Percentiles rank a stretch among this genome's conserved stretches.
Evolutionary conservation across 2,113 vertebrate species (phyloP).

Genomic region (Etheostoma cragini): DNA sequence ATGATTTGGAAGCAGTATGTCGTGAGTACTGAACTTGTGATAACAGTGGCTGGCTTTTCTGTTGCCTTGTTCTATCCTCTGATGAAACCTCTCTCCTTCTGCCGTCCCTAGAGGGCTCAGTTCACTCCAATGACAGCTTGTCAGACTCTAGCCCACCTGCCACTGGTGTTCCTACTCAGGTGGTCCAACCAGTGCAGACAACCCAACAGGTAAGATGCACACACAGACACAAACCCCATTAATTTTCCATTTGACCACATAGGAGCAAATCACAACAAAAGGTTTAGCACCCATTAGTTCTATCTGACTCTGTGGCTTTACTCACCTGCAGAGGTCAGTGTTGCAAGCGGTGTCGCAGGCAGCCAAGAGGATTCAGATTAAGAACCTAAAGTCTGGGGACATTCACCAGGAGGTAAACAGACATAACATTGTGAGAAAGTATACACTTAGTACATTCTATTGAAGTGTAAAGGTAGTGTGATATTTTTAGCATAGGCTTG

Average conservation of each 20-base stretch:
- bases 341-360: slow-evolving; percentile 87
- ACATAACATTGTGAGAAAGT: neutral
- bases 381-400: slow-evolving; percentile 85
- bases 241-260: neutral
- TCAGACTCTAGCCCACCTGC: slow-evolving; percentile 89
- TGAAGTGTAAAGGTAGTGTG: neutral
- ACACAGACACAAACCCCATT: neutral
- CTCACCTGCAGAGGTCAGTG: slow-evolving; percentile 87
- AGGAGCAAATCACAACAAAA: neutral
- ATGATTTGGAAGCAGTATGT: slow-evolving; percentile 74
- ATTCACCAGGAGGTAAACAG: slow-evolving; percentile 87
- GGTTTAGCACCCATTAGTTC: neutral
- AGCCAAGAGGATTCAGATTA: slow-evolving; percentile 85
- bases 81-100: slow-evolving; percentile 24
- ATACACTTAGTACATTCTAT: neutral
- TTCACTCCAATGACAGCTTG: slow-evolving; percentile 89
- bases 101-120: slow-evolving; percentile 85
- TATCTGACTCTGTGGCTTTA: slow-evolving; percentile 31
- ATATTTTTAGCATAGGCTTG: neutral
- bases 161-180: slow-evolving; percentile 88
- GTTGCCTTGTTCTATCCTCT: slow-evolving; percentile 8
- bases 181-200: slow-evolving; percentile 89
- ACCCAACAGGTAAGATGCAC: slow-evolving; percentile 85
- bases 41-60: slow-evolving; percentile 1
- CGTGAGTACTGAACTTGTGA: slow-evolving; percentile 72